Evolutionary conservation across 2,797 vertebrate genomes (phyloP).

Genomic region (Somateria mollissima): DNA sequence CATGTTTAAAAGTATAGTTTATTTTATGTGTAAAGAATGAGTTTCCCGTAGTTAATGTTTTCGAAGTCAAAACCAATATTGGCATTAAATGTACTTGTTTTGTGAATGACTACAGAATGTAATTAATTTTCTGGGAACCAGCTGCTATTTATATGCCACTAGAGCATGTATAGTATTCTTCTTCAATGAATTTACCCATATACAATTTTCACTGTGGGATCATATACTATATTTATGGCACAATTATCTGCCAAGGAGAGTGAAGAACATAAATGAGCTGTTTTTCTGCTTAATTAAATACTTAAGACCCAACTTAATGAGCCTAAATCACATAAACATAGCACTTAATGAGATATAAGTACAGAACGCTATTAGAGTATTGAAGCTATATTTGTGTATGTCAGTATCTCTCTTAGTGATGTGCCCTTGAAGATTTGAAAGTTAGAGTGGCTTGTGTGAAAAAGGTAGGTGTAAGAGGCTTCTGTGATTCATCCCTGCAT

Average conservation of each 20-base stretch:
- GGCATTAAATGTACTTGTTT: neutral
- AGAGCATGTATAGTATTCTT: neutral
- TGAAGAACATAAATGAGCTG: slow-evolving; percentile 22
- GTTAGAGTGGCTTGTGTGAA: neutral
- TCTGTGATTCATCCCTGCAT: neutral
- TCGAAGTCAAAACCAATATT: neutral
- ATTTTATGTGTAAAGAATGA: neutral
- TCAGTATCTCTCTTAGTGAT: neutral
- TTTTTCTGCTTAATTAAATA: slow-evolving; percentile 50
- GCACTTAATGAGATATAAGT: neutral
- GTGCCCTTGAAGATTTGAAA: neutral
- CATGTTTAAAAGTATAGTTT: neutral
- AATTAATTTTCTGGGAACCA: neutral
- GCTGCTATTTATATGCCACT: neutral
- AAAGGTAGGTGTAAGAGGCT: neutral
- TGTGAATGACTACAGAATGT: neutral
- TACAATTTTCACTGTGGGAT: neutral
- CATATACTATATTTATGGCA: neutral
- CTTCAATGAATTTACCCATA: neutral
- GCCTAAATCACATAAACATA: slow-evolving; percentile 13
- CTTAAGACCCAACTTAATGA: slow-evolving; percentile 1
- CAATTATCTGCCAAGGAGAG: slow-evolving; percentile 25
- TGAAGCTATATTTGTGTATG: neutral
- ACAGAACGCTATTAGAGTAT: neutral
- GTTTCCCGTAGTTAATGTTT: neutral